Base-by-base conservation (phyloP, 1,140 invertebrate species). In the Drosophila seguyi region DNA sequence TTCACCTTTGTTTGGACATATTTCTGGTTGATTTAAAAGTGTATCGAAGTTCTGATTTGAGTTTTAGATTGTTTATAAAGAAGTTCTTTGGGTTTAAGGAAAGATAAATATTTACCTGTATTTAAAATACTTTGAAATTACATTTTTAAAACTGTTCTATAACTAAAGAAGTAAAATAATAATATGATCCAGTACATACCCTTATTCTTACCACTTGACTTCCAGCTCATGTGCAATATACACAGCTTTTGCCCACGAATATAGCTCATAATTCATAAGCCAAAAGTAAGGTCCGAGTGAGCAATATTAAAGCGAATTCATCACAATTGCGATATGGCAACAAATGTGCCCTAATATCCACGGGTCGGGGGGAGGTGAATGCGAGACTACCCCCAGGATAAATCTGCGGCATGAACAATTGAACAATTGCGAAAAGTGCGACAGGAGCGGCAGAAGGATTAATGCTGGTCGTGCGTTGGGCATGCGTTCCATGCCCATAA, bases 361-460 rank as follows among this genome's bases (percentile, higher is more conserved):
- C 22, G 39, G 27, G n/a, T 27, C 10, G 29, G 29, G 29, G 29
- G 29, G 11, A 11, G 31, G 31, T n/a, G n/a, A 34, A 65, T 22
- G 31, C 18, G 44, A 66, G 65, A 75, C 74, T 58, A 65, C 68
- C 74, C 74, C 60, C 36, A 66, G 38, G 29, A 38, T 59, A 25
- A 45, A 27, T 73, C 68, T 72, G 55, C 39, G 50, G 68, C 53
- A 83, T 72, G 73, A 87, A 87, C 84, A 88, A 87, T 87, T 88
- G 84, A 87, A 87, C 83, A 87, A 87, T 87, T 83, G 83, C 84
- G 67, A 83, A 80, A 58, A 80, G 67, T 47, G 58, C 67, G 42
- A 65, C 55, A 59, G 27, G 63, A 77, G 71, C 62, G 75, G 79
- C 83, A 84, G 85, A 90, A 88, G 85, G 84, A 88, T 88, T 88